Conservation (phyloP, 2,113 vertebrate genomes). For the Daphoenositta chrysoptera region DNA sequence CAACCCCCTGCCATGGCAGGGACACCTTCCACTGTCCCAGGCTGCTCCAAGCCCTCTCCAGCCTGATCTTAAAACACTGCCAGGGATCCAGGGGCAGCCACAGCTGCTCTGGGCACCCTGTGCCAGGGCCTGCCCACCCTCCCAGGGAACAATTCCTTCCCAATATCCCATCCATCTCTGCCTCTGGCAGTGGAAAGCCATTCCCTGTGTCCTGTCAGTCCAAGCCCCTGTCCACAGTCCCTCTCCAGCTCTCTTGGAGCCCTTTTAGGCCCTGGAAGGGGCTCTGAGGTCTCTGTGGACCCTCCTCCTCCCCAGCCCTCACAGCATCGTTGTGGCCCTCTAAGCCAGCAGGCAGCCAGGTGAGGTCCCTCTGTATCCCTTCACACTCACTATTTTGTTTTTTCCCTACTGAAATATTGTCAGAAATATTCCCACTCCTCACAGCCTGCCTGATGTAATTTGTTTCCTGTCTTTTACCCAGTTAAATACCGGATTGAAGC, state of each 20-base stretch:
- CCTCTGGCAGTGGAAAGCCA: neutral
- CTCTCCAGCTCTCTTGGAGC: neutral
- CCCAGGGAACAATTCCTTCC: neutral
- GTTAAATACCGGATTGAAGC: fast-evolving
- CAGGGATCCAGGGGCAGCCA: neutral
- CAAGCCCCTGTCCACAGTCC: neutral
- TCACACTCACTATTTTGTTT: neutral
- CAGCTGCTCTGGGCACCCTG: neutral
- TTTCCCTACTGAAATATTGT: neutral
- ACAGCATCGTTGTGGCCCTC: fast-evolving
- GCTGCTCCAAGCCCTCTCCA: neutral
- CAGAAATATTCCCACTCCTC: neutral
- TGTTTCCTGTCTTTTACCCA: neutral
- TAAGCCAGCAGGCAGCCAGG: neutral
- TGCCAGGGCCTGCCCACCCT: neutral
- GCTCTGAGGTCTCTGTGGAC: fast-evolving
- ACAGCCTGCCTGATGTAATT: neutral
- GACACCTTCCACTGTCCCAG: fast-evolving
- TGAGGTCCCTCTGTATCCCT: neutral
- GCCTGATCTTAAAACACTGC: neutral
- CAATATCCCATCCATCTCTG: neutral
- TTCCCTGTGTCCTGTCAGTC: neutral
- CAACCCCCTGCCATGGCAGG: neutral
- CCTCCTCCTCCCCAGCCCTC: neutral
- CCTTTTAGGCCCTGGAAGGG: fast-evolving